Percentiles rank a stretch among this genome's conserved stretches.
phyloP scores from a whole-genome alignment of 2,113 vertebrate species.

The Pachypanchax playfairii region DNA sequence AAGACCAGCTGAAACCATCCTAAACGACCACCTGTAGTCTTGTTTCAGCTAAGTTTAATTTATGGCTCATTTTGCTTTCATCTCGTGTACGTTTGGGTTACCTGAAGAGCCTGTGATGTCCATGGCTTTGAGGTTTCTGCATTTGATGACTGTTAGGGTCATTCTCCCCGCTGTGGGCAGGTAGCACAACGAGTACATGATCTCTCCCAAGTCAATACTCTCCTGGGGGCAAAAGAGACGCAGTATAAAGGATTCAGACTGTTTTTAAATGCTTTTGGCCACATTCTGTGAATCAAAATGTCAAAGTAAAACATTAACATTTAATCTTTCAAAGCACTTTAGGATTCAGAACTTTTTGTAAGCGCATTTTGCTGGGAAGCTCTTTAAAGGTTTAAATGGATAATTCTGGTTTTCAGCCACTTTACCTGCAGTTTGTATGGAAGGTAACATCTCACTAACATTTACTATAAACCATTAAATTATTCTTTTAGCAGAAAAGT shows the following conservation, averaged over 20 bases:
- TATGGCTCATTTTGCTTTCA: conserved; percentile 28
- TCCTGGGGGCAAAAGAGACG: conserved; percentile 79
- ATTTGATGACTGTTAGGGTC: conserved; percentile 98
- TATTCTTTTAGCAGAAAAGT: no score
- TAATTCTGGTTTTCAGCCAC: neutral
- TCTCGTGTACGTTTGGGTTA: conserved; percentile 64
- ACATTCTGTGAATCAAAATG: conserved; percentile 4
- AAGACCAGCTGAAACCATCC: no score
- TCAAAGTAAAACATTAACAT: neutral
- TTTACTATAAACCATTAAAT: no score
- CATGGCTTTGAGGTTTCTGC: conserved; percentile 99
- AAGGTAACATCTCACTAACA: no score
- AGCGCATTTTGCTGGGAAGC: neutral
- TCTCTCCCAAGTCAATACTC: conserved; percentile 96
- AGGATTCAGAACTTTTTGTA: neutral
- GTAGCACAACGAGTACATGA: conserved; percentile 99
- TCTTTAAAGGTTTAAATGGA: neutral
- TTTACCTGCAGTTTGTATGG: neutral
- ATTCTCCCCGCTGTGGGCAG: conserved; percentile 96
- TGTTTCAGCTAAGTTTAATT: conserved; percentile 18
- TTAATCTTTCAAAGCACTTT: neutral
- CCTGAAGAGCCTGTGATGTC: conserved; percentile 98
- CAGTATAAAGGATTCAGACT: neutral
- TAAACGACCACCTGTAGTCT: conserved; percentile 10
- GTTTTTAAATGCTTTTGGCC: conserved; percentile 7